Percentiles rank a stretch among this genome's conserved stretches.
Conservation (phyloP, 2,888 invertebrate genomes). For the Caenorhabditis sp. region DNA sequence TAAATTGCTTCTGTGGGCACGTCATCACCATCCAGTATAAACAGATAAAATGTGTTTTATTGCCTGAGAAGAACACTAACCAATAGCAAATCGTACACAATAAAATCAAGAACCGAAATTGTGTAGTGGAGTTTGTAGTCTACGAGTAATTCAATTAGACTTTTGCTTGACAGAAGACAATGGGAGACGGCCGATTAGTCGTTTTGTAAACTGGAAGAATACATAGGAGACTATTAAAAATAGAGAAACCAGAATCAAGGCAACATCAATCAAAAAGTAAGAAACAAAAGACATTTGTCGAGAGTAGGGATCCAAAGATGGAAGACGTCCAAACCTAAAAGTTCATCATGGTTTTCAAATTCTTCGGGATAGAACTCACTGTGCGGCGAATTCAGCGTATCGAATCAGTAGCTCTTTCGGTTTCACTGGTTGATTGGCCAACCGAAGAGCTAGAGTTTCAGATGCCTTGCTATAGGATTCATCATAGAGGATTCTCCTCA, state of each 20-base stretch:
- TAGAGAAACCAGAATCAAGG: background rate
- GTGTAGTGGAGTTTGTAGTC: slow-evolving; percentile 8
- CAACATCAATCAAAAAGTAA: slow-evolving; percentile 44
- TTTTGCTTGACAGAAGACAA: background rate
- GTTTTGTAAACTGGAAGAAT: background rate
- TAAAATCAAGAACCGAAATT: background rate
- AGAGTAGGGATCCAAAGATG: slow-evolving; percentile 12
- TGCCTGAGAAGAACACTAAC: background rate
- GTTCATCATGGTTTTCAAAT: background rate
- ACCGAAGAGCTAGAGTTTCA: slow-evolving; percentile 29
- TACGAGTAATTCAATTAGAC: slow-evolving; percentile 3
- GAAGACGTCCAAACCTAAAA: slow-evolving; percentile 6
- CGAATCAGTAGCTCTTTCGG: slow-evolving; percentile 53
- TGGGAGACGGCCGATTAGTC: background rate
- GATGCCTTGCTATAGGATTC: background rate
- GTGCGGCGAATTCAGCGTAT: slow-evolving; percentile 65
- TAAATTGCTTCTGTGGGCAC: slow-evolving; percentile 2
- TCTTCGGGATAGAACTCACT: slow-evolving; percentile 41
- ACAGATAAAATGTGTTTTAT: too few species aligned
- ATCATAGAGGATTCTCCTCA: slow-evolving; percentile 62
- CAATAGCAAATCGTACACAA: background rate
- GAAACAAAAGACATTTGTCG: background rate
- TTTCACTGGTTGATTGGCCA: slow-evolving; percentile 50
- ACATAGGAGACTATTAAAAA: background rate
- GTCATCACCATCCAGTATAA: too few species aligned